These are phyloP conservation scores for Machimus atricapillus DNA, from an alignment of 2,888 invertebrate genomes.

Conservation along the genomic window DNA sequence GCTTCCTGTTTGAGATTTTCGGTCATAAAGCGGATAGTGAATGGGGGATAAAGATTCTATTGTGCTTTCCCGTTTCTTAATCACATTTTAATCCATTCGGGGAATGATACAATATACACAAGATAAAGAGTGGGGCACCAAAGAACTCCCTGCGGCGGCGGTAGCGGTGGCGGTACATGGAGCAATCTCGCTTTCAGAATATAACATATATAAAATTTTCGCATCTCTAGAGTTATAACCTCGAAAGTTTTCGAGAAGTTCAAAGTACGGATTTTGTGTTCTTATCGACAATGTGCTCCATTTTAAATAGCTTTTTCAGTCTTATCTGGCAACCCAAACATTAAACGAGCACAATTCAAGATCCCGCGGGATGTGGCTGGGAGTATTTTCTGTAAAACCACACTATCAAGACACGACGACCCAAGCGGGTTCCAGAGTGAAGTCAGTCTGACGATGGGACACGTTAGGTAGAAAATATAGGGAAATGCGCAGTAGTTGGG, in stretches of 20 bases:
- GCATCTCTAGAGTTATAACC: neutral
- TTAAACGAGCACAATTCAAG: neutral
- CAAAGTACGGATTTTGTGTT: neutral
- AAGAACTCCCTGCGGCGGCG: neutral
- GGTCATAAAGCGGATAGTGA: neutral
- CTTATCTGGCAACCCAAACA: slow-evolving; percentile 32
- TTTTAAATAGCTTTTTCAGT: slow-evolving; percentile 20
- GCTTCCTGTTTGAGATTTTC: neutral
- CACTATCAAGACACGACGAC: neutral
- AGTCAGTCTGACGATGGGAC: neutral
- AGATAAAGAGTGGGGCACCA: neutral
- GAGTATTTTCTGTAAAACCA: neutral
- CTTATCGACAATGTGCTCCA: slow-evolving; percentile 2
- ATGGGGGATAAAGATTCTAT: neutral
- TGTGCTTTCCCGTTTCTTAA: neutral
- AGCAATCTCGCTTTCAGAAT: neutral
- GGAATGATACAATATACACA: neutral
- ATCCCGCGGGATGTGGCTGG: neutral
- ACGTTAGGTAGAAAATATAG: neutral
- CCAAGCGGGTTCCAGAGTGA: neutral
- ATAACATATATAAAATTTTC: neutral
- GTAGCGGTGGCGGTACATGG: neutral
- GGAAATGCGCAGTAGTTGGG: slow-evolving; percentile 15
- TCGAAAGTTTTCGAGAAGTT: slow-evolving; percentile 25
- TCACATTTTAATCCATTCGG: neutral